Conservation (phyloP, 2,797 vertebrate genomes). For the Zalophus californianus region DNA sequence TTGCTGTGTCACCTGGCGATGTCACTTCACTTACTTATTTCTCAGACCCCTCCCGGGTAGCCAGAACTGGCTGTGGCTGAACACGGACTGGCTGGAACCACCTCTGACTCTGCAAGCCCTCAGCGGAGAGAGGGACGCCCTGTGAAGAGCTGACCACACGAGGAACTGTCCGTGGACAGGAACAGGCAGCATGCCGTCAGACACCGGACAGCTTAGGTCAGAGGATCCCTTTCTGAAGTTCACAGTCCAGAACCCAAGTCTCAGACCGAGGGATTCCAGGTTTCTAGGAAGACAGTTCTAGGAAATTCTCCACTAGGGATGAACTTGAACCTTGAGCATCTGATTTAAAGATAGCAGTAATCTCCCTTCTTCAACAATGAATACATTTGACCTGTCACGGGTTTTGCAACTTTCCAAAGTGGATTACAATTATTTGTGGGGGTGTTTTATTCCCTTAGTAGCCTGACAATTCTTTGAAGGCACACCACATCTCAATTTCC, state of each 20-base stretch:
- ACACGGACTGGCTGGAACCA: no score
- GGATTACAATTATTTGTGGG: not conserved
- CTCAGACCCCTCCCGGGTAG: rapidly evolving
- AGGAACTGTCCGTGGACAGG: rapidly evolving
- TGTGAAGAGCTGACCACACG: not conserved
- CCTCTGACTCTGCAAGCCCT: rapidly evolving
- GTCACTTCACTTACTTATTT: not conserved
- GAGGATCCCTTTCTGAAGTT: not conserved
- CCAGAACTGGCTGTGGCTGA: not conserved
- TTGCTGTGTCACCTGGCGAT: rapidly evolving
- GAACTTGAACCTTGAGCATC: not conserved
- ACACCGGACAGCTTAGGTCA: rapidly evolving
- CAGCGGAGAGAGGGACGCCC: rapidly evolving
- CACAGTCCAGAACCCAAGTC: not conserved
- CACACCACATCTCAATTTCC: not conserved
- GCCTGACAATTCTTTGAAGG: not conserved
- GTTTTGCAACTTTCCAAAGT: not conserved
- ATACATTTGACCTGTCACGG: not conserved
- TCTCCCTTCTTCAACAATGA: not conserved
- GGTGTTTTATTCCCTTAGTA: not conserved
- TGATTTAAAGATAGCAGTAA: not conserved
- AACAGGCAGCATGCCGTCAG: not conserved
- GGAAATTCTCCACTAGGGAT: not conserved
- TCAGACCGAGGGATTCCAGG: not conserved
- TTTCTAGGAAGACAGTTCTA: not conserved